Evolutionary conservation across 2,888 invertebrate species (phyloP).

Genomic region (Diarsia dahlii): DNA sequence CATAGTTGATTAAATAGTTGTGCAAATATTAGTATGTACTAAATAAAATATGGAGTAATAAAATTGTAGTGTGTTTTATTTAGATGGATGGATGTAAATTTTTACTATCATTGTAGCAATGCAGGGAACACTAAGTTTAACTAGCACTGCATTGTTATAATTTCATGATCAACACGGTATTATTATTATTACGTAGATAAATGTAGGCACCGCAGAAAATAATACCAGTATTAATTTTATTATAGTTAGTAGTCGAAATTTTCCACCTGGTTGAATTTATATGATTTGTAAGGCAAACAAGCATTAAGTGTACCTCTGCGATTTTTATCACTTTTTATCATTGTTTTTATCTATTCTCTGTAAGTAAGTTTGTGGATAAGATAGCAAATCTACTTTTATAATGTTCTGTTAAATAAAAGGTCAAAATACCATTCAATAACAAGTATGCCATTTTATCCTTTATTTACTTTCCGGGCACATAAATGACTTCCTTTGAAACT

Average conservation of each 20-base stretch:
- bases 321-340: constrained; percentile 57
- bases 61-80: neutral
- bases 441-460: constrained; percentile 23
- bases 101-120: neutral
- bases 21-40: constrained; percentile 6
- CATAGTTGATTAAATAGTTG: neutral
- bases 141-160: neutral
- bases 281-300: constrained; percentile 27
- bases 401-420: constrained; percentile 33
- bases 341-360: constrained; percentile 48
- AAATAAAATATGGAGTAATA: neutral
- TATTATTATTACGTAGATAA: constrained; percentile 1
- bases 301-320: constrained; percentile 16
- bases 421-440: constrained; percentile 35
- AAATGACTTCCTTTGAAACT: constrained; percentile 45
- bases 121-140: neutral
- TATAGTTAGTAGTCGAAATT: neutral
- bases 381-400: constrained; percentile 38
- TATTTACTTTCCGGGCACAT: constrained; percentile 48
- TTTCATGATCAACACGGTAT: neutral
- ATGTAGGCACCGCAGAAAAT: neutral
- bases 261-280: constrained; percentile 36
- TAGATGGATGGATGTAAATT: neutral
- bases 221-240: neutral
- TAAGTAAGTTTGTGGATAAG: constrained; percentile 49